Base-by-base conservation (phyloP, 1,140 invertebrate species). In the Drosophila miranda region DNA sequence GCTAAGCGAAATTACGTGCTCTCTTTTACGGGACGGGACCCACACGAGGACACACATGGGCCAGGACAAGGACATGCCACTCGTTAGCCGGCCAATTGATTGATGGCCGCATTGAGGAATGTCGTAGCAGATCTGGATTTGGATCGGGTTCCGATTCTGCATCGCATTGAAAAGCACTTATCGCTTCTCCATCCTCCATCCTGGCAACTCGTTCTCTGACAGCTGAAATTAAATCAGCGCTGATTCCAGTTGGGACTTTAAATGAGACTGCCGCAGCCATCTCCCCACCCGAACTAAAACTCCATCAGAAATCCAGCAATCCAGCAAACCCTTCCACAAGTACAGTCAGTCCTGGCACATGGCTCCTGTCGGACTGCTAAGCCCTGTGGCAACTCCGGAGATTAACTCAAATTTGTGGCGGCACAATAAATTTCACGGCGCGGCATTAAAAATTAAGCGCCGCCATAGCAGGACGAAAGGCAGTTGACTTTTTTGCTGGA, bases 341-440 rank as follows among this genome's bases (percentile, higher is more conserved):
- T 83, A 83, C 79, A 83, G 79, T 71, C 59, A 56, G 41, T 43
- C 14, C 42, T 44, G 52, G 9, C 53, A 42, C 23, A 43, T 52
- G 50, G 50, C 50, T 34, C 38, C 28, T 49, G 41, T 64, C 34
- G 42, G 41, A 28, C 28, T 34, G 30, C 54, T 76, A 81, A 79
- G 78, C 74, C 72, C 67, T 52, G 19, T 62, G 80, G 81, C 63
- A 74, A 49, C 57, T 67, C 43, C 44, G 34, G 51, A 81, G 81
- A 84, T 84, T 84, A 84, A 86, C 73, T 86, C 81, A 77, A 80
- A 84, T 84, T 84, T 84, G 80, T 86, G 77, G 80, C 77, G 69
- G 73, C 50, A 75, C 73, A 86, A 86, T 84, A 84, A 84, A 86
- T 86, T 86, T 86, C 61, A 77, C 41, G 64, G 61, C 44, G 53